Base-by-base conservation (phyloP, 2,797 vertebrate genomes). In the Valencia hispanica region DNA sequence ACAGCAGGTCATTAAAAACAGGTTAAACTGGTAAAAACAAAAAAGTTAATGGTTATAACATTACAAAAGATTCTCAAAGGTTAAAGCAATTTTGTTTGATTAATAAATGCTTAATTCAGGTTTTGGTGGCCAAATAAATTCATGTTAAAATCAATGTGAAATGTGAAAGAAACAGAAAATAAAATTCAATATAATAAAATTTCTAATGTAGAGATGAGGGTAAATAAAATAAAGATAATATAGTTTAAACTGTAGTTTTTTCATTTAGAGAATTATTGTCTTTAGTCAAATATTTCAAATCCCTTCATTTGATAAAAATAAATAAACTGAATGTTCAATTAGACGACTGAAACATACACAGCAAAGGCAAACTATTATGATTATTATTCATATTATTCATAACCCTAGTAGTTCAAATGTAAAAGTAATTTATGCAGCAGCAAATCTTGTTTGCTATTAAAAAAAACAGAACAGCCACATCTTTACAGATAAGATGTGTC, bases 1-100 rank as follows among this genome's bases (percentile, higher is more conserved):
- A 83, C 87, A 90, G 84, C 84, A 72, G 82, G 88, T 73, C 79
- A 83, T 90, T 88, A 88, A 89, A 90, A 80, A 91, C 86, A 74
- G 88, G 92, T 92, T 87, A 80, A 77, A 79, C 86, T 36, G 55
- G 78, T 68, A 68, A 81, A 68, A 63, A 17, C 36, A 41, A 3
- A 43, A 27, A 15, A 36, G 9, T 17, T 20, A 22, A 36, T 20
- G 59, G 12, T 43, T 30, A 66, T n/a, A 63, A 63, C 12, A 36
- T 48, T 50, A 48, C 32, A 68, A 27, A 74, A 51, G 90, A 82
- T 41, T 66, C 22, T 43, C 5, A 41, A 66, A 41, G 5, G 39
- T n/a, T 43, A n/a, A 43, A 68, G 2, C 0, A 39, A 39, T 25
- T 39, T 41, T 41, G 22, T 41, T 66, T 25, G 20, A 41, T 1